These are phyloP conservation scores for Sesamia inferens DNA, from an alignment of 2,888 invertebrate species.

Conservation along the genomic window DNA sequence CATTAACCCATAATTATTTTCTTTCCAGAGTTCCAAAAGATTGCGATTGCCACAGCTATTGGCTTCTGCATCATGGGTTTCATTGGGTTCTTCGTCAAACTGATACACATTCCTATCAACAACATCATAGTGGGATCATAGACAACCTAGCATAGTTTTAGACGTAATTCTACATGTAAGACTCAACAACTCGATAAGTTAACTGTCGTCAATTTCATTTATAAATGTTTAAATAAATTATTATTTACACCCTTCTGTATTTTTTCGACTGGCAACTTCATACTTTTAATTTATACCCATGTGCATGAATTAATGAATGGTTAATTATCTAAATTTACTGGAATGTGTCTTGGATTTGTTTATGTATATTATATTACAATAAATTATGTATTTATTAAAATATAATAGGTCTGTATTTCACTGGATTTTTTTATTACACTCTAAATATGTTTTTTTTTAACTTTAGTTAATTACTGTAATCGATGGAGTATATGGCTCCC, in stretches of 20 bases:
- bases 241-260: conserved; percentile 56
- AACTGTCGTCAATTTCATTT: conserved; percentile 74
- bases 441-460: neutral
- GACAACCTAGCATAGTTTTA: conserved; percentile 71
- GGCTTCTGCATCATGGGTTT: conserved; percentile 99
- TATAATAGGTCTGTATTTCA: conserved; percentile 50
- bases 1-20: conserved; percentile 18
- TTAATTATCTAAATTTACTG: conserved; percentile 23
- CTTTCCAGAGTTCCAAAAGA: conserved; percentile 98
- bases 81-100: conserved; percentile 99
- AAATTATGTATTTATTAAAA: conserved; percentile 45
- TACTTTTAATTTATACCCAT: conserved; percentile 31
- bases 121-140: conserved; percentile 97
- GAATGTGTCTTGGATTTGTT: conserved; percentile 36
- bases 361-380: conserved; percentile 47
- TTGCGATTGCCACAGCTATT: conserved; percentile 99
- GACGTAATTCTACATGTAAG: conserved; percentile 81
- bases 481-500: neutral
- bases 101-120: conserved; percentile 99
- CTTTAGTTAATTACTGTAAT: neutral
- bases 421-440: conserved; percentile 32
- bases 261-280: conserved; percentile 38
- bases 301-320: conserved; percentile 47
- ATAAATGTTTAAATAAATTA: conserved; percentile 83
- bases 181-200: conserved; percentile 77